Conservation (phyloP, 2,888 invertebrate genomes). For the Megalurothrips usitatus region DNA sequence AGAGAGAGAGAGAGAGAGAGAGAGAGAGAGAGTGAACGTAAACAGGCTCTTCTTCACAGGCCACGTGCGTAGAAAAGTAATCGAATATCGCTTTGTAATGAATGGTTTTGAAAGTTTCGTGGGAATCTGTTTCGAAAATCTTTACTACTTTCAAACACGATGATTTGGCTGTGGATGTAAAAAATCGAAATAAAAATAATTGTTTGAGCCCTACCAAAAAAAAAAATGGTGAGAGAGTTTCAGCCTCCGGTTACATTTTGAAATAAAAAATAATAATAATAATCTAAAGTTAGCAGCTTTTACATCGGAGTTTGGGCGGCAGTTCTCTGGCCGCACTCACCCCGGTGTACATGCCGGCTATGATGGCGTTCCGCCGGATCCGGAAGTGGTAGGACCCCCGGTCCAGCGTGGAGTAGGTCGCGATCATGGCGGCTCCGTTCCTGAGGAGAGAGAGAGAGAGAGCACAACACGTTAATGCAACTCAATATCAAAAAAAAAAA, state of each 20-base stretch:
- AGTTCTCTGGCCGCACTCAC: neutral
- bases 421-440: neutral
- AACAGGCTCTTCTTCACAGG: neutral
- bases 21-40: neutral
- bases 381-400: neutral
- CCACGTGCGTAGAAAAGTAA: neutral
- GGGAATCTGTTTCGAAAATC: too few species aligned
- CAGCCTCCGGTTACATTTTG: too few species aligned
- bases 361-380: neutral
- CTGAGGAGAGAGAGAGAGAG: neutral
- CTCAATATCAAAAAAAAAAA: too few species aligned
- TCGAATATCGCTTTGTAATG: too few species aligned
- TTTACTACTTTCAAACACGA: too few species aligned
- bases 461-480: neutral
- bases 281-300: too few species aligned
- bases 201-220: too few species aligned
- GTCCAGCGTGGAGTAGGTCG: slow-evolving; percentile 5
- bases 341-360: slow-evolving; percentile 10
- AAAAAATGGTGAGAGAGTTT: too few species aligned
- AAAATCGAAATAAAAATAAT: too few species aligned
- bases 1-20: neutral
- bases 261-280: neutral
- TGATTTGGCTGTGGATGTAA: too few species aligned
- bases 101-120: too few species aligned
- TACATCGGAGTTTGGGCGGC: neutral